Evolutionary conservation across 2,797 vertebrate species (phyloP).

Genomic region (Thunnus albacares): DNA sequence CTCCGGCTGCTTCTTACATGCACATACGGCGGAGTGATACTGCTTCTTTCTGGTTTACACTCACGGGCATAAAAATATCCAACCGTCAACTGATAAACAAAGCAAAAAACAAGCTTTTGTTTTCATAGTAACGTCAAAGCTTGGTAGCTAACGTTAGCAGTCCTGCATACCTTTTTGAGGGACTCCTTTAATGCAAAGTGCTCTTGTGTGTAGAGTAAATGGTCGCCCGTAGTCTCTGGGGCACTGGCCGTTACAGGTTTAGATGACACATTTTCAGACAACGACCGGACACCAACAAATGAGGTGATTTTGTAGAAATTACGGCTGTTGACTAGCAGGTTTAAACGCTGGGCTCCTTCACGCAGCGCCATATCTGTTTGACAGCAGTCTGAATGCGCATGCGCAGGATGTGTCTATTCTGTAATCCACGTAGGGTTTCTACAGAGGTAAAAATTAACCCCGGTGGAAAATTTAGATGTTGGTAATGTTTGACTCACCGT

Average conservation of each 20-base stretch:
- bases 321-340: constrained; percentile 29
- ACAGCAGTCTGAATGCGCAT: constrained; percentile 63
- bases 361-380: constrained; percentile 77
- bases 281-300: constrained; percentile 52
- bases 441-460: not conserved
- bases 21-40: not conserved
- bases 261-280: constrained; percentile 72
- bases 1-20: not conserved
- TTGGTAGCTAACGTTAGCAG: constrained; percentile 15
- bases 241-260: constrained; percentile 55
- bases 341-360: constrained; percentile 19
- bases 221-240: constrained; percentile 43
- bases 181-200: constrained; percentile 82
- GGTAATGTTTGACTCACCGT: not conserved
- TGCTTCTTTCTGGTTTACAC: not conserved
- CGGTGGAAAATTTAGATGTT: not conserved
- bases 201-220: constrained; percentile 78
- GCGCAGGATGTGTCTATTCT: constrained; percentile 39
- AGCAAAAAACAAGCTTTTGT: not conserved
- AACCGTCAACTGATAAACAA: not conserved
- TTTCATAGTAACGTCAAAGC: not conserved
- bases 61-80: not conserved
- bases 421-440: not conserved
- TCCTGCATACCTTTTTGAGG: constrained; percentile 84
- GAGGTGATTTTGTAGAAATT: constrained; percentile 41